These are phyloP conservation scores for Lampropteryx suffumata DNA, from an alignment of 2,888 invertebrate species.

Conservation along the genomic window DNA sequence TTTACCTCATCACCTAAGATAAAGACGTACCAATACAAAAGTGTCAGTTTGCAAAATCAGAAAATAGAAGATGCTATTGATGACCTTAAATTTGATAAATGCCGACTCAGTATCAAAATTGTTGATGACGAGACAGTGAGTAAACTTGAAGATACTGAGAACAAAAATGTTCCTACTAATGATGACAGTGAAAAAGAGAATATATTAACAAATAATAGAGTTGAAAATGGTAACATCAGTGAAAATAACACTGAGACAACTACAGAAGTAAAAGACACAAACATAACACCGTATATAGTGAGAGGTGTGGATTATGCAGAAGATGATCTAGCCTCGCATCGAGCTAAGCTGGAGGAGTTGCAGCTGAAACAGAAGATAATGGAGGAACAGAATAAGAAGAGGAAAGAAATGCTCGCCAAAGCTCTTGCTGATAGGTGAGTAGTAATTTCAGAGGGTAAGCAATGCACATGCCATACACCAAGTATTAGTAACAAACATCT, in stretches of 20 bases:
- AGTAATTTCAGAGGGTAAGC: too few relatives aligned
- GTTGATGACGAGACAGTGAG: slow-evolving; percentile 34
- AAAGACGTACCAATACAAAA: slow-evolving; percentile 27
- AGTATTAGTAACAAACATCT: too few relatives aligned
- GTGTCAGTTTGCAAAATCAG: slow-evolving; percentile 42
- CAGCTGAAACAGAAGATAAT: slow-evolving; percentile 88
- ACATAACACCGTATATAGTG: slow-evolving; percentile 58
- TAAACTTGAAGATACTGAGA: slow-evolving; percentile 13
- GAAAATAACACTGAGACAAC: slow-evolving; percentile 22
- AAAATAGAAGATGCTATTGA: slow-evolving; percentile 63
- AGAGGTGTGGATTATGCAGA: slow-evolving; percentile 63
- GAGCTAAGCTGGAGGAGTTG: slow-evolving; percentile 85
- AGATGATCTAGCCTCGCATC: slow-evolving; percentile 67
- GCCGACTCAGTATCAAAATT: slow-evolving; percentile 64
- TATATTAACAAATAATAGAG: slow-evolving; percentile 17
- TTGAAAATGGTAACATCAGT: not conserved
- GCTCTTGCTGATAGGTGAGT: slow-evolving; percentile 88
- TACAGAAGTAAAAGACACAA: slow-evolving; percentile 30
- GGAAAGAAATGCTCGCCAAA: slow-evolving; percentile 87
- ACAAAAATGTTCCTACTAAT: slow-evolving; percentile 33
- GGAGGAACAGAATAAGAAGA: slow-evolving; percentile 90
- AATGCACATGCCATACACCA: too few relatives aligned
- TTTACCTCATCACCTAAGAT: slow-evolving; percentile 15
- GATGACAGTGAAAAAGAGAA: slow-evolving; percentile 32
- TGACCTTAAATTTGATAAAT: slow-evolving; percentile 64